Conservation (phyloP, 2,113 vertebrate genomes). For the Okapia johnstoni region DNA sequence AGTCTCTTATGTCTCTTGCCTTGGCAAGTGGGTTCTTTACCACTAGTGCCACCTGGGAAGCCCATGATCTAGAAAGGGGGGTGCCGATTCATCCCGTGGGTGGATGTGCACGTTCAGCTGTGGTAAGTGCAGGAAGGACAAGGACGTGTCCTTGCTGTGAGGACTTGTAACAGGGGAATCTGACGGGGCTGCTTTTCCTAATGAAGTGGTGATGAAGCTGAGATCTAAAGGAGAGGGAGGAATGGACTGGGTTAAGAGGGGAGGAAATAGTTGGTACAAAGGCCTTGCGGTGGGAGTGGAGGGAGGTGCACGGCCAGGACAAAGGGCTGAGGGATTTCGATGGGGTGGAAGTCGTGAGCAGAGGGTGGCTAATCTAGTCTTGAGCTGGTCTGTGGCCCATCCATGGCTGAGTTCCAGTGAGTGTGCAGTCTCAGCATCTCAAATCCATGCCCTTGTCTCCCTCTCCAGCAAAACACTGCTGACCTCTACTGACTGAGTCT, state of each 20-base stretch:
- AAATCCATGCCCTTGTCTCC: background rate
- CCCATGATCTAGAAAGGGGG: background rate
- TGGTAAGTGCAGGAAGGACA: background rate
- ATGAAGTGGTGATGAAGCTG: background rate
- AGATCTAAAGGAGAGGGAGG: background rate
- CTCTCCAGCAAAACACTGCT: background rate
- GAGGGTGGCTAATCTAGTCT: background rate
- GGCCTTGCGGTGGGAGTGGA: background rate
- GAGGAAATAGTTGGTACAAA: background rate
- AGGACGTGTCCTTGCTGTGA: background rate
- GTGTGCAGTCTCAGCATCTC: background rate
- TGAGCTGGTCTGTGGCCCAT: too few relatives aligned
- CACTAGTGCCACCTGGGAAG: background rate
- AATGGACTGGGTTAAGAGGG: background rate
- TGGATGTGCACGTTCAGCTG: background rate
- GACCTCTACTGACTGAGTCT: background rate
- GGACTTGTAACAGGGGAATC: background rate
- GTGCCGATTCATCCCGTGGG: rapidly evolving
- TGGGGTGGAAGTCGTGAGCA: background rate
- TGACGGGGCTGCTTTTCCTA: background rate
- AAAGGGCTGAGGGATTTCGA: background rate
- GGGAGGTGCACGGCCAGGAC: rapidly evolving
- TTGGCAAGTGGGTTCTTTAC: background rate
- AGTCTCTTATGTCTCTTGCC: background rate
- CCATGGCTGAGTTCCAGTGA: background rate